These are phyloP conservation scores for Lepus europaeus DNA, from an alignment of 2,113 vertebrate species.

Conservation along the genomic window DNA sequence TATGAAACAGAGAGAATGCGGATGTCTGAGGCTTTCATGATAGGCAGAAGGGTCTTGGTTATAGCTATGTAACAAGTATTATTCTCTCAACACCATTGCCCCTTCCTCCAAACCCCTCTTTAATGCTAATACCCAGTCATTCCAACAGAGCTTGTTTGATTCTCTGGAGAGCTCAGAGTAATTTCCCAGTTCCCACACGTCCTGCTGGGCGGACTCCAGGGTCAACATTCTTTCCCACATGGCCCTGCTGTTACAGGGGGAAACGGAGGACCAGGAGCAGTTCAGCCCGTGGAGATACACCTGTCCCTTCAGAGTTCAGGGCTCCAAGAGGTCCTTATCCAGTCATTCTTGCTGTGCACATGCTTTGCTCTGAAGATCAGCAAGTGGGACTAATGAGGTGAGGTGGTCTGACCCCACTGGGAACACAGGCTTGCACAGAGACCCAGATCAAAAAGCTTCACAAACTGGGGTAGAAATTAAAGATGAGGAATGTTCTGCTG, in stretches of 20 bases:
- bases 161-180: slow-evolving; percentile 28
- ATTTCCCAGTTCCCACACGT: slow-evolving; percentile 48
- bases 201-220: not conserved
- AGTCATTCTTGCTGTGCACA: not conserved
- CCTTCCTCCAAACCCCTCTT: slow-evolving; percentile 62
- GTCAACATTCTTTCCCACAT: not conserved
- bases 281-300: slow-evolving; percentile 9
- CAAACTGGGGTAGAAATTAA: slow-evolving; percentile 45
- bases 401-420: slow-evolving; percentile 35
- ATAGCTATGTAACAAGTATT: slow-evolving; percentile 62
- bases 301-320: slow-evolving; percentile 1
- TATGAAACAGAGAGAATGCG: slow-evolving; percentile 28
- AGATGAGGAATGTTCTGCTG: slow-evolving; percentile 26
- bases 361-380: slow-evolving; percentile 36
- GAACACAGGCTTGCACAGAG: slow-evolving; percentile 25
- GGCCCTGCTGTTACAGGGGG: slow-evolving; percentile 13
- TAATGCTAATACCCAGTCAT: not conserved
- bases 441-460: slow-evolving; percentile 62
- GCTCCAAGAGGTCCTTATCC: not conserved
- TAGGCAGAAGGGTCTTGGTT: not conserved
- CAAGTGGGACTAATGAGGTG: slow-evolving; percentile 56
- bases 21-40: slow-evolving; percentile 66
- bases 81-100: slow-evolving; percentile 45
- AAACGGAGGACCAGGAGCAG: slow-evolving; percentile 70
- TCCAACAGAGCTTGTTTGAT: slow-evolving; percentile 65